Evolutionary conservation across 1,140 invertebrate genomes (phyloP), one percentile per base, ranked within the genome.

Genomic region (Cyphomyrmex costatus): DNA sequence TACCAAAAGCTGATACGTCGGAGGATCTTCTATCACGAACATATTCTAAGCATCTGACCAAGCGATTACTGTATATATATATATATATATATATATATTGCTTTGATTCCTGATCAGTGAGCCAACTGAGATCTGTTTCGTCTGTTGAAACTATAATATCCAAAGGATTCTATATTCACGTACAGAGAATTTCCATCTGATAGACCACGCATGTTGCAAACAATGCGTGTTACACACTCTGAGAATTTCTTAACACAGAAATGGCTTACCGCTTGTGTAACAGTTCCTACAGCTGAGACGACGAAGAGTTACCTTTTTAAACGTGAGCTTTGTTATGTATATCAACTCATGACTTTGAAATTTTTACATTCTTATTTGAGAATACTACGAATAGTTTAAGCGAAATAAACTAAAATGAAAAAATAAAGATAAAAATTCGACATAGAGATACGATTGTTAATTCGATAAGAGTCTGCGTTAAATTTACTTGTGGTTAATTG

Each of bases 31-130:
- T 33, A 46, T 65, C 78, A 30, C 10, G 65, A 42, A 42, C 21
- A 16, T 12, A 27, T 68, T 42, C 46, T 51, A n/a, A 80, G 51
- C 5, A 42, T n/a, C 30, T 80, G 78, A 80, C 30, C 63, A 56
- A 80, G 49, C 78, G 49, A 70, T 80, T 70, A n/a, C 24, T 42
- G 42, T 14, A 4, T 42, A 42, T 42, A 56, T 14, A 4, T 42
- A 42, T 42, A 2, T 42, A 42, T 42, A 10, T 42, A 42, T 42
- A 53, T n/a, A 4, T 21, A 27, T 53, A 24, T 24, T 42, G 14
- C 63, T 80, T 80, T 70, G 63, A 80, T 53, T 68, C 49, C 46
- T 80, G 63, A 79, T 68, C 14, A 16, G 27, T 51, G 42, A 80
- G 24, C 16, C 21, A 80, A 53, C 46, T 24, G 30, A 36, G 21